Conservation (phyloP, 2,888 invertebrate genomes). For the Eupsilia transversa region DNA sequence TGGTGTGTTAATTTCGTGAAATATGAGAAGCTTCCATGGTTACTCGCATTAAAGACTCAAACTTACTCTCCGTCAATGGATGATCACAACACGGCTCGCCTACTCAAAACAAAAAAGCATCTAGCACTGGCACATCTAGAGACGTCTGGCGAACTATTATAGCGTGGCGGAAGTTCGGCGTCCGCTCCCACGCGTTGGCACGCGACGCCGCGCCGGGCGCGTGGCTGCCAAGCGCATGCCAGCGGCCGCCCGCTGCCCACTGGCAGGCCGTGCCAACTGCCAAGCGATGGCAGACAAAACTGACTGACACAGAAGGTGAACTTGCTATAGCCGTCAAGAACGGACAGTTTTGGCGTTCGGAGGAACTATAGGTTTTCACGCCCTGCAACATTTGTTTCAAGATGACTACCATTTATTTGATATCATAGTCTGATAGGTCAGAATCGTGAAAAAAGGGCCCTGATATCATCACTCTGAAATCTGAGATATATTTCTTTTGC, state of each 20-base stretch:
- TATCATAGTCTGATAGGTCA: not conserved
- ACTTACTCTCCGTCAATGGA: not conserved
- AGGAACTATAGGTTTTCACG: not conserved
- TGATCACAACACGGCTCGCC: slow-evolving; percentile 29
- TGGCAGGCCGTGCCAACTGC: slow-evolving; percentile 51
- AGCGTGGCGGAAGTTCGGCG: slow-evolving; percentile 83
- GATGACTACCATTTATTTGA: not conserved
- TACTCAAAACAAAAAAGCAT: slow-evolving; percentile 45
- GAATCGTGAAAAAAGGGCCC: not conserved
- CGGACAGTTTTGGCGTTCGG: not conserved
- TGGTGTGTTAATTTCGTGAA: slow-evolving; percentile 2
- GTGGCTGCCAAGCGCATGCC: slow-evolving; percentile 67
- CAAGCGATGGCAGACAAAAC: slow-evolving; percentile 37
- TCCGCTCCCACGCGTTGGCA: slow-evolving; percentile 87
- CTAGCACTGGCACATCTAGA: slow-evolving; percentile 57
- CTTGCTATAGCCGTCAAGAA: not conserved
- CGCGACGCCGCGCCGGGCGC: slow-evolving; percentile 74
- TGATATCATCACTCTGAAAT: not conserved
- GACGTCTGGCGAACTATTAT: slow-evolving; percentile 53
- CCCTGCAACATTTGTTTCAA: not conserved
- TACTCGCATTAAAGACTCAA: not conserved
- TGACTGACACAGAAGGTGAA: slow-evolving; percentile 53
- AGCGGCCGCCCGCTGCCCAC: slow-evolving; percentile 55
- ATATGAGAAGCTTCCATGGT: slow-evolving; percentile 4
- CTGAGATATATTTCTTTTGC: no score